These are phyloP conservation scores for Xanthorhoe designata DNA, from an alignment of 2,888 invertebrate species.

Conservation along the genomic window DNA sequence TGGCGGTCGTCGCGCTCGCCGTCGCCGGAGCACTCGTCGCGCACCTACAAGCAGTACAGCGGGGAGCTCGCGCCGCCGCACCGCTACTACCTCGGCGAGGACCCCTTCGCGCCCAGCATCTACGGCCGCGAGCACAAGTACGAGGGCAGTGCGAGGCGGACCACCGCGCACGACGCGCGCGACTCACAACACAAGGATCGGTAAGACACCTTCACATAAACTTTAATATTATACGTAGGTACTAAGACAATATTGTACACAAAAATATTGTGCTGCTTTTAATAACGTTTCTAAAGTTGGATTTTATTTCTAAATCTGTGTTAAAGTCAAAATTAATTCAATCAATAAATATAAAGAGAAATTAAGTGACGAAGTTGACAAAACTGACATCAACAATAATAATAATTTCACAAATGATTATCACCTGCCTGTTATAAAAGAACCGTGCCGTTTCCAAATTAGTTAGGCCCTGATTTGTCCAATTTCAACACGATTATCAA, in stretches of 20 bases:
- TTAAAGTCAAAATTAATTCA: not conserved
- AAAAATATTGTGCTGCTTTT: not conserved
- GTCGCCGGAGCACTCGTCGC: slow-evolving; percentile 86
- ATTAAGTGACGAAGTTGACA: not conserved
- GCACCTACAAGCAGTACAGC: slow-evolving; percentile 81
- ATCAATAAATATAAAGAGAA: not conserved
- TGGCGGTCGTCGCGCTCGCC: slow-evolving; percentile 86
- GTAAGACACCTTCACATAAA: slow-evolving; percentile 59
- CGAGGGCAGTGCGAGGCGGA: slow-evolving; percentile 87
- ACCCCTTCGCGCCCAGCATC: slow-evolving; percentile 93
- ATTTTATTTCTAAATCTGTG: too few relatives aligned
- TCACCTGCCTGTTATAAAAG: slow-evolving; percentile 15
- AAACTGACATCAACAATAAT: not conserved
- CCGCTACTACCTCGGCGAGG: slow-evolving; percentile 94
- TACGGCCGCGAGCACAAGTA: slow-evolving; percentile 94
- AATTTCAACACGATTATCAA: slow-evolving; percentile 36
- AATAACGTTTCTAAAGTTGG: not conserved
- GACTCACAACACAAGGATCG: slow-evolving; percentile 72
- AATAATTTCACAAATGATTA: not conserved
- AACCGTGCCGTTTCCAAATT: slow-evolving; percentile 28
- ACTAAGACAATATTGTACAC: not conserved
- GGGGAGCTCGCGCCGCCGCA: slow-evolving; percentile 86
- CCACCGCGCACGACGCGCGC: slow-evolving; percentile 73
- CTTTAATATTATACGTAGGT: not conserved
- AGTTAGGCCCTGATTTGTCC: slow-evolving; percentile 34